Percentiles rank a stretch among this genome's conserved stretches.
Conservation (phyloP, 2,888 invertebrate genomes). For the Lasius fuliginosus region DNA sequence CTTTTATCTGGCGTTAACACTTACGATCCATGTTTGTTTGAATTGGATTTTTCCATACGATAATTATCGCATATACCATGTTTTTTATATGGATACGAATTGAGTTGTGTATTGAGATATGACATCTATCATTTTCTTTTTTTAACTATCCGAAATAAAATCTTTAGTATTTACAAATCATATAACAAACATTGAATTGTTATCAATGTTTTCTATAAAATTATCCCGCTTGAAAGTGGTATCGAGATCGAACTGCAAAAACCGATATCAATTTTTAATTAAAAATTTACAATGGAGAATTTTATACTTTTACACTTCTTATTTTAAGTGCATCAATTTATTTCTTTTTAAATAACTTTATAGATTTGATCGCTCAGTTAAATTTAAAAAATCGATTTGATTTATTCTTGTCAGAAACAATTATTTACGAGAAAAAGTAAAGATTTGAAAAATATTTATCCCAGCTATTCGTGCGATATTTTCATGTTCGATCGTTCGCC, state of each 20-base stretch:
- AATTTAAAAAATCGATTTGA: background rate
- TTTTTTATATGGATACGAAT: background rate
- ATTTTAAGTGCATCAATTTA: background rate
- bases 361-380: background rate
- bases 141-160: slow-evolving; percentile 7
- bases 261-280: background rate
- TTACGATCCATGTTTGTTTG: background rate
- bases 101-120: background rate
- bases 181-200: slow-evolving; percentile 18
- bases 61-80: background rate
- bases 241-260: background rate
- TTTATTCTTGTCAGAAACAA: background rate
- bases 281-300: background rate
- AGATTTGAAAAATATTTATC: slow-evolving; percentile 21
- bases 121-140: background rate
- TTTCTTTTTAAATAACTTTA: background rate
- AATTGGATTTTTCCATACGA: background rate
- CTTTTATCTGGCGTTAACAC: slow-evolving; percentile 3
- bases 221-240: background rate
- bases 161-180: slow-evolving; percentile 15
- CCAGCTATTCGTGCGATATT: background rate
- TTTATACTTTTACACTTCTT: background rate
- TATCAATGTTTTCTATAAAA: background rate
- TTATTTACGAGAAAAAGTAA: background rate
- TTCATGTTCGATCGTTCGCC: slow-evolving; percentile 42